These are phyloP conservation scores for Leptinotarsa lineolata DNA, from an alignment of 1,140 invertebrate genomes.

Conservation along the genomic window DNA sequence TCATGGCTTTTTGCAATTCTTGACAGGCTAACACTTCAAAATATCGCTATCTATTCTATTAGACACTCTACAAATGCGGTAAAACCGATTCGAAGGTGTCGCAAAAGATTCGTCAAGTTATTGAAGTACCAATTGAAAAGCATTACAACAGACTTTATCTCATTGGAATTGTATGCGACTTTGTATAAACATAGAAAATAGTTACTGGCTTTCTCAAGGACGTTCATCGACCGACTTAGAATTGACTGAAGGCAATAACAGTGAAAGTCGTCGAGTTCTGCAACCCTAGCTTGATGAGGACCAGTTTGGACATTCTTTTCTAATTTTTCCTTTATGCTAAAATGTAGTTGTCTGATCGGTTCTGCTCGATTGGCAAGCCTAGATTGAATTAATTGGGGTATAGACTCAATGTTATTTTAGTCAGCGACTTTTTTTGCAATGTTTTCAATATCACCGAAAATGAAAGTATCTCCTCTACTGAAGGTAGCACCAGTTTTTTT, in stretches of 20 bases:
- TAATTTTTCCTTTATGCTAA: not conserved
- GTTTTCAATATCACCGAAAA: too few relatives aligned
- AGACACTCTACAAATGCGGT: too few relatives aligned
- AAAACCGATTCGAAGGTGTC: too few relatives aligned
- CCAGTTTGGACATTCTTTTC: not conserved
- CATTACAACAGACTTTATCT: not conserved
- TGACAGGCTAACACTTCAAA: too few relatives aligned
- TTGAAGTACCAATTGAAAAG: not conserved
- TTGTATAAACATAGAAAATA: not conserved
- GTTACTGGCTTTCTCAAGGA: not conserved
- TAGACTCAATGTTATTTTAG: not conserved
- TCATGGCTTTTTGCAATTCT: too few relatives aligned
- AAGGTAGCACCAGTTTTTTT: too few relatives aligned
- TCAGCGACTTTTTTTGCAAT: not conserved
- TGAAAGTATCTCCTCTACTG: too few relatives aligned
- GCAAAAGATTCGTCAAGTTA: not conserved
- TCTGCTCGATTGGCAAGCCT: not conserved
- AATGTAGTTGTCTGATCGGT: not conserved
- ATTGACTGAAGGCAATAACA: not conserved
- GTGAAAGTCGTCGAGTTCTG: not conserved
- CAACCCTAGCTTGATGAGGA: not conserved
- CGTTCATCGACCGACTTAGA: constrained; percentile 2
- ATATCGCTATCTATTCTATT: too few relatives aligned
- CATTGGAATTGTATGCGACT: not conserved
- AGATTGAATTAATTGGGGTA: not conserved